Evolutionary conservation across 2,888 invertebrate species (phyloP), one percentile per base, ranked within the genome.

Genomic region (Meiosimyza decipiens): DNA sequence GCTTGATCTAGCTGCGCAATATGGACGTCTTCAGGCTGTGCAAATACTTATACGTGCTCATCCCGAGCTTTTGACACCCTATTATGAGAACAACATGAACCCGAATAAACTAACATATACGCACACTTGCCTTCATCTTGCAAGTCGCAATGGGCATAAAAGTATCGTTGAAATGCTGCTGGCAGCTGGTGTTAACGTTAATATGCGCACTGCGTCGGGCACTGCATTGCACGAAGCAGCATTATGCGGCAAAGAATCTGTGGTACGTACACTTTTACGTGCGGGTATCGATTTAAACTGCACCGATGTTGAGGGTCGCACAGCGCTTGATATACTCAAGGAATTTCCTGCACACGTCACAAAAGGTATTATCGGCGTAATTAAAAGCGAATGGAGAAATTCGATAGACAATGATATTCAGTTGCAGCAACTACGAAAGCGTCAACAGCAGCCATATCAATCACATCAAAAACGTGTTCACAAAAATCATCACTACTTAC

Each of bases 181-280:
- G 66, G 91, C 92, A 13, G 94, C 95, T 18, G 97, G 97, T 0
- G 93, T 97, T 80, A 93, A 95, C 85, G 95, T 97, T 6, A 97
- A 98, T 87, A 90, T 94, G 50, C 89, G 94, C 79, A 96, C 97
- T 15, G 91, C 93, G 74, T 91, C 92, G 50, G 98, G 98, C 0
- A 96, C 96, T 7, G 95, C 97, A 0, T 89, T 98, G 75, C 98
- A 98, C 88, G 97, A 97, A 85, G 97, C 98, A 0, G 96, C 96
- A 0, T 90, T 96, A 33, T 96, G 93, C 85, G 97, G 97, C 18
- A 96, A 97, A 87, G 92, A 94, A 78, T 93, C 95, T 73, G 96
- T 97, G 18, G 96, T 96, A 28, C 90, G 93, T 70, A 91, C 94
- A 0, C 89, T 97, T 51, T 88, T 98, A 16, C 92, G 93, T 75